Evolutionary conservation across 2,888 invertebrate genomes (phyloP), one percentile per base, ranked within the genome.

Genomic region (Drosophila picticornis): DNA sequence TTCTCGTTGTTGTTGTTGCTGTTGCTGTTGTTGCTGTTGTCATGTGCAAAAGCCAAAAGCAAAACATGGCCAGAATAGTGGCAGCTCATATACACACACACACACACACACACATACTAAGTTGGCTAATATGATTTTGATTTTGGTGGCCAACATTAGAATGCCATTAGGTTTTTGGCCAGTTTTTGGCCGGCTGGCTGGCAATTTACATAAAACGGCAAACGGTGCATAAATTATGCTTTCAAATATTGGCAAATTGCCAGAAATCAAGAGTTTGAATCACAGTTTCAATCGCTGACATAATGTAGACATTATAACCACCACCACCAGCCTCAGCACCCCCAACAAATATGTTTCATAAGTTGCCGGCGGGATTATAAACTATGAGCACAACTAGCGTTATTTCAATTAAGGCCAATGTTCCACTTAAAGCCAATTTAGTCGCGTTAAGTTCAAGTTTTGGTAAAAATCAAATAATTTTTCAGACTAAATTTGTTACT

Each of bases 131-230:
- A 87, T 82, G 87, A 83, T 84, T 85, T 85, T 85, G 87, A 85
- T 85, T 87, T 84, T 84, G 83, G 87, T 83, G 84, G 87, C 75
- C 70, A 78, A 71, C 84, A 84, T 83, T 84, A 87, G 85, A 86
- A 83, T 76, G 84, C 82, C 80, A 87, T 87, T 87, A 82, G 73
- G 73, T 65, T 79, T 72, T 59, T 67, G 69, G 68, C 58, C 64
- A 59, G 64, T 60, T 38, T 38, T 38, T 29, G 72, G 69, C 72
- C 66, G 56, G 69, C 79, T 72, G 60, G 65, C 63, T 60, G 67
- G 80, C 77, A 65, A 77, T 80, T 80, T 80, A 77, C 80, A 80
- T 80, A 80, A 80, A 80, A 80, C 80, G 73, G 7, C n/a, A 64
- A 72, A 64, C 68, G 72, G 52, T 56, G 80, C 81, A 82, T 81